phyloP scores from a whole-genome alignment of 2,888 invertebrate species.

The Copidosoma aretas region DNA sequence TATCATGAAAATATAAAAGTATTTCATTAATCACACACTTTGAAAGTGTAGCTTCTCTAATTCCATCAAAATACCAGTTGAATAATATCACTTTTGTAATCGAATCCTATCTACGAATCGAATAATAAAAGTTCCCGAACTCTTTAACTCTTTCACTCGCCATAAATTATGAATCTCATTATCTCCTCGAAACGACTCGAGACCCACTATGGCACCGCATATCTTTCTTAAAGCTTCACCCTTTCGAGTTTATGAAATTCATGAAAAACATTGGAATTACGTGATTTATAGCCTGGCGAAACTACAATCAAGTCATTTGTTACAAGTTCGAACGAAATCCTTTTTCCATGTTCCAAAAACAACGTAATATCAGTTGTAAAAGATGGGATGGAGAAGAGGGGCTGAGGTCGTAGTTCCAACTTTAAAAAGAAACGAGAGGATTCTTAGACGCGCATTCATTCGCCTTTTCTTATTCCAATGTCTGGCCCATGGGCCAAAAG shows the following conservation, averaged over 20 bases:
- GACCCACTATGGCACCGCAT: background rate
- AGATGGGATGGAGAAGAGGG: background rate
- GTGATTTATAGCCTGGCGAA: conserved; percentile 13
- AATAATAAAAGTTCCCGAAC: too few species aligned
- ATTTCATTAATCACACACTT: too few species aligned
- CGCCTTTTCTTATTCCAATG: conserved; percentile 10
- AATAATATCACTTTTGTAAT: too few species aligned
- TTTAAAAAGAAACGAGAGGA: background rate
- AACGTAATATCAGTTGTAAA: background rate
- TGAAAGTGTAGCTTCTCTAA: background rate
- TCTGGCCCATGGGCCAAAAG: conserved; percentile 22
- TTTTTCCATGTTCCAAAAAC: too few species aligned
- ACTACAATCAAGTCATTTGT: conserved; percentile 10
- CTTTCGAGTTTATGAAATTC: too few species aligned
- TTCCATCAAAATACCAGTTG: background rate
- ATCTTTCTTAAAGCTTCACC: background rate
- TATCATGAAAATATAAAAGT: too few species aligned
- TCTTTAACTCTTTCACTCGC: background rate
- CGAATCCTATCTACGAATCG: too few species aligned
- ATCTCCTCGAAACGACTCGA: background rate
- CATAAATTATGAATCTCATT: conserved; percentile 30
- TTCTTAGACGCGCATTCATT: conserved; percentile 19
- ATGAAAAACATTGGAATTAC: conserved; percentile 7
- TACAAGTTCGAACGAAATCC: conserved; percentile 28
- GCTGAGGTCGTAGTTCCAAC: background rate